Conservation (phyloP, 2,797 vertebrate genomes). For the Vespertilio murinus region DNA sequence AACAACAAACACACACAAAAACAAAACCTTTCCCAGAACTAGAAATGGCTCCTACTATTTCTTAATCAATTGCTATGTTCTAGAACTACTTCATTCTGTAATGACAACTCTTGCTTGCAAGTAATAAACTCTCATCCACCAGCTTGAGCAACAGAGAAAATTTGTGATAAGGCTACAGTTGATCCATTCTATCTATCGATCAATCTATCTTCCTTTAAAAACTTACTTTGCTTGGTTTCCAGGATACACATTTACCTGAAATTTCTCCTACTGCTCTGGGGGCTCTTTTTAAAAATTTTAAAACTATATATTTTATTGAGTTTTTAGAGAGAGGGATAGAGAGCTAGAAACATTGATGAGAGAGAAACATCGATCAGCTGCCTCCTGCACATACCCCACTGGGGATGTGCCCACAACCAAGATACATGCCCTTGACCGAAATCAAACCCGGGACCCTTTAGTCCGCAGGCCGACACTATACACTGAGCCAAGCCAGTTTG, state of each 20-base stretch:
- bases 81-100: background rate
- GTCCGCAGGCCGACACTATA: too few relatives aligned
- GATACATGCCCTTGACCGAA: too few relatives aligned
- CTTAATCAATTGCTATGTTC: background rate
- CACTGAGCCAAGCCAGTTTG: too few relatives aligned
- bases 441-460: too few relatives aligned
- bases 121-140: background rate
- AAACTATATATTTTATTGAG: too few relatives aligned
- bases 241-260: background rate
- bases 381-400: too few relatives aligned
- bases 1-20: background rate
- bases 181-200: background rate
- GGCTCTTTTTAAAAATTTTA: background rate
- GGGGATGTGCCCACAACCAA: too few relatives aligned
- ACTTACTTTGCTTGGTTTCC: background rate
- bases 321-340: too few relatives aligned
- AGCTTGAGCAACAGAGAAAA: background rate
- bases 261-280: background rate
- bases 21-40: background rate
- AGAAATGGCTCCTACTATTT: background rate
- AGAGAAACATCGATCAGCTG: too few relatives aligned
- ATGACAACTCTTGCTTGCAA: background rate
- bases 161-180: background rate
- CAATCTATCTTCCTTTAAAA: background rate
- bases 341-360: too few relatives aligned